phyloP scores from a whole-genome alignment of 2,113 vertebrate species.

The Scartelaos histophorus region DNA sequence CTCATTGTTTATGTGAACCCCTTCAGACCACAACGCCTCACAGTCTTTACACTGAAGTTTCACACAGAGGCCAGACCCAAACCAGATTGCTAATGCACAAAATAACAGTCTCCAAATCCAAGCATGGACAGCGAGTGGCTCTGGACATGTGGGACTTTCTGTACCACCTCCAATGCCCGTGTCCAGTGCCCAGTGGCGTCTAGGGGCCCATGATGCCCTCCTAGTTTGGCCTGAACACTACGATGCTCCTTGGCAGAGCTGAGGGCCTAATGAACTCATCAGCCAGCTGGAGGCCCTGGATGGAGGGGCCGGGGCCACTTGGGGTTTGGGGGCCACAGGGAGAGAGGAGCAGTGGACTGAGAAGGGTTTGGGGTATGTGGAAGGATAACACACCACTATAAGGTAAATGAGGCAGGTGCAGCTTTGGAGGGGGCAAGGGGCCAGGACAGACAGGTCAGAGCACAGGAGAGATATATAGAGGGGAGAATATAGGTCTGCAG shows the following conservation, averaged over 20 bases:
- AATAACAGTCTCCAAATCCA: conserved; percentile 56
- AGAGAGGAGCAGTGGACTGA: conserved; percentile 19
- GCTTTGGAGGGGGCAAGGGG: conserved; percentile 30
- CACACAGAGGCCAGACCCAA: conserved; percentile 40
- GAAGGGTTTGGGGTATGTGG: conserved; percentile 31
- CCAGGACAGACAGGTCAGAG: conserved; percentile 44
- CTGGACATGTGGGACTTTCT: conserved; percentile 66
- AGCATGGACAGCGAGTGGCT: conserved; percentile 40
- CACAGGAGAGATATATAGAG: conserved; percentile 28
- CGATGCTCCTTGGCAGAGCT: conserved; percentile 72
- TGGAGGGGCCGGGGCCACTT: conserved; percentile 48
- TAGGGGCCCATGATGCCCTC: conserved; percentile 66
- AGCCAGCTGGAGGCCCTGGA: conserved; percentile 78
- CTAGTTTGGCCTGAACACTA: conserved; percentile 57
- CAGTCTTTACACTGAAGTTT: conserved; percentile 52
- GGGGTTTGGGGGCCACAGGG: conserved; percentile 33
- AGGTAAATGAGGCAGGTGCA: conserved; percentile 61
- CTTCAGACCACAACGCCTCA: conserved; percentile 53
- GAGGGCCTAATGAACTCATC: conserved; percentile 80
- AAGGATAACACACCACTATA: conserved; percentile 36
- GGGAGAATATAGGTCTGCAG: conserved; percentile 25
- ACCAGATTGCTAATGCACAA: conserved; percentile 71
- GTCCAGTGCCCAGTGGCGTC: conserved; percentile 64
- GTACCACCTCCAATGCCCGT: conserved; percentile 63
- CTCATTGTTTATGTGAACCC: conserved; percentile 69